A percentile compares a stretch with the other conserved stretches of the same genome.
Evolutionary conservation across 2,888 invertebrate genomes (phyloP).

Genomic region (Mythimna vitellina): DNA sequence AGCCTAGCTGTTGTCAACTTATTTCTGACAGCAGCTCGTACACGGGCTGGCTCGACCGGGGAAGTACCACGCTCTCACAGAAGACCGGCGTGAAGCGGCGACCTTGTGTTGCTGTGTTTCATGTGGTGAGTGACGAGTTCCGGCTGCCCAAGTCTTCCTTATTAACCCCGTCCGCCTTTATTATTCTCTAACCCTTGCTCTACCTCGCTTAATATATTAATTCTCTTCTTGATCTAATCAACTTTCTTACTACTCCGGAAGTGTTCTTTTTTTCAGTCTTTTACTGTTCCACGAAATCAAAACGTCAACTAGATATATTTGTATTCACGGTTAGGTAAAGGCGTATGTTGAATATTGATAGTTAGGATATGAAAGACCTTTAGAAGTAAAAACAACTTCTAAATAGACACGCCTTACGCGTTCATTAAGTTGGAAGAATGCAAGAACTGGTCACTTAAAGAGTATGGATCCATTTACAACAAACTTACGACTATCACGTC

Average conservation of each 20-base stretch:
- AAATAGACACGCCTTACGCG: background rate
- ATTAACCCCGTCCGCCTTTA: background rate
- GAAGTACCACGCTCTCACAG: constrained; percentile 38
- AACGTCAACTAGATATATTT: too few relatives aligned
- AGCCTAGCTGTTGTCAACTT: constrained; percentile 15
- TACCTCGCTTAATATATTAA: background rate
- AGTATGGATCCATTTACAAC: background rate
- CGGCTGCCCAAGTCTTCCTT: constrained; percentile 9
- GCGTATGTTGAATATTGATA: background rate
- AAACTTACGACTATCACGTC: background rate
- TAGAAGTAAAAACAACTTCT: background rate
- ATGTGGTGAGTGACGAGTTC: constrained; percentile 22
- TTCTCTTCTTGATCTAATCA: background rate
- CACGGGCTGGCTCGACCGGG: constrained; percentile 33
- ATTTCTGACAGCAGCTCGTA: background rate
- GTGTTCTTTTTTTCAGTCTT: too few relatives aligned
- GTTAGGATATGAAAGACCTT: background rate
- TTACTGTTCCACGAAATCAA: too few relatives aligned
- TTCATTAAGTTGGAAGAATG: constrained; percentile 3
- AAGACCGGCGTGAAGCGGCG: constrained; percentile 5
- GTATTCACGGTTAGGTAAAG: too few relatives aligned
- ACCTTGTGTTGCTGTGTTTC: constrained; percentile 9
- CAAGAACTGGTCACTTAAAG: background rate
- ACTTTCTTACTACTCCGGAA: background rate
- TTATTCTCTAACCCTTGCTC: background rate